Evolutionary conservation across 2,113 vertebrate genomes (phyloP).

Genomic region (Scytalopus superciliaris): DNA sequence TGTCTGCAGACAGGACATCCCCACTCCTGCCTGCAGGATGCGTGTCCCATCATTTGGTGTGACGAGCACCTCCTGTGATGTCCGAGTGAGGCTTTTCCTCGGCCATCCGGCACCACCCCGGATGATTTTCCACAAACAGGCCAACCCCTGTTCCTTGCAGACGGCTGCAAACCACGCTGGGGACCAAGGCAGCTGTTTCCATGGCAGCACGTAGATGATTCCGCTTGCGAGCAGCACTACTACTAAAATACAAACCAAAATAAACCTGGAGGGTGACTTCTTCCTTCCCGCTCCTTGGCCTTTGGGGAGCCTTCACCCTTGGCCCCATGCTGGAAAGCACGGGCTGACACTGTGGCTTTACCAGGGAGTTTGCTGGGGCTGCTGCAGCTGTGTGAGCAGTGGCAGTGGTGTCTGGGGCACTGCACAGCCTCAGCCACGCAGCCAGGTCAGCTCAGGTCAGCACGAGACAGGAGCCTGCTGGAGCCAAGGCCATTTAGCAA

Average conservation of each 20-base stretch:
- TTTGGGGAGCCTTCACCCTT: background rate
- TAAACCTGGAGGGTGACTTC: background rate
- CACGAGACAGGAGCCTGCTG: accelerated
- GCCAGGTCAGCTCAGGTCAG: background rate
- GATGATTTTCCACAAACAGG: background rate
- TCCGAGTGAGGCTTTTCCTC: background rate
- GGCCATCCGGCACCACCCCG: accelerated
- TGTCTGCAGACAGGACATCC: background rate
- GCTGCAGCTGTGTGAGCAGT: background rate
- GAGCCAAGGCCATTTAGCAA: background rate
- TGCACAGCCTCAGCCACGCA: background rate
- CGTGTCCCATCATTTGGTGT: background rate
- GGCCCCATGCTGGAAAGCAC: background rate
- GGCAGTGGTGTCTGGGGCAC: accelerated
- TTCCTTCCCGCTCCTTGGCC: background rate
- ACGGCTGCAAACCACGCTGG: background rate
- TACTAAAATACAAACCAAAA: background rate
- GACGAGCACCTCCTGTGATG: background rate
- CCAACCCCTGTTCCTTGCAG: background rate
- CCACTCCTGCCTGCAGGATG: accelerated
- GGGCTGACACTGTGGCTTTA: background rate
- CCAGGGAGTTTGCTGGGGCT: accelerated
- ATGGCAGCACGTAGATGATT: background rate
- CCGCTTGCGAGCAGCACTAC: background rate
- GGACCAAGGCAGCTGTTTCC: slow-evolving; percentile 30